Percentiles rank a stretch among this genome's conserved stretches.
Evolutionary conservation across 2,113 vertebrate species (phyloP).

Genomic region (Corythoichthys intestinalis): DNA sequence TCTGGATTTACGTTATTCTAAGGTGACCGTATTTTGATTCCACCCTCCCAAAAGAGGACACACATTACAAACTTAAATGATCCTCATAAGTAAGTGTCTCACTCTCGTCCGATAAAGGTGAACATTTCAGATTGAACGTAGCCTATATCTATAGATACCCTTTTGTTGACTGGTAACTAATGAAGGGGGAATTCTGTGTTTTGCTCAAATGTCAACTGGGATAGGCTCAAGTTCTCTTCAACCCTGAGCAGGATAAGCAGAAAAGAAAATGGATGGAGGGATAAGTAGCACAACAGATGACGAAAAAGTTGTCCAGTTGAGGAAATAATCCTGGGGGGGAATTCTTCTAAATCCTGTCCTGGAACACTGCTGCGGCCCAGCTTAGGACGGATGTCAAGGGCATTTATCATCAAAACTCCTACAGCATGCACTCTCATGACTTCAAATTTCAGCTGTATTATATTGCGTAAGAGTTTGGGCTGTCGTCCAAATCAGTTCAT

Average conservation of each 20-base stretch:
- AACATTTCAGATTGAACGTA: no score
- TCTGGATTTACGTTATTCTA: no score
- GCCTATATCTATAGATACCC: background rate
- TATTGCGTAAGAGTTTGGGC: slow-evolving; percentile 33
- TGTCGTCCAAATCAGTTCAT: slow-evolving; percentile 52
- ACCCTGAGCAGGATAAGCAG: background rate
- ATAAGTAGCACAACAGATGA: slow-evolving; percentile 24
- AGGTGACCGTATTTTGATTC: no score
- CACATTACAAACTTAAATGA: no score
- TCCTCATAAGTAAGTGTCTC: no score
- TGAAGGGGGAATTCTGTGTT: background rate
- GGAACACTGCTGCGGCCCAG: slow-evolving; percentile 17
- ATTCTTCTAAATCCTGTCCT: slow-evolving; percentile 11
- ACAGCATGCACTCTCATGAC: slow-evolving; percentile 45
- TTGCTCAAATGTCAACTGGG: background rate
- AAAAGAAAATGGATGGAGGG: slow-evolving; percentile 1
- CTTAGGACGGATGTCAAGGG: slow-evolving; percentile 50
- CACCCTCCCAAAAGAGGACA: no score
- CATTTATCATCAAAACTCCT: slow-evolving; percentile 50
- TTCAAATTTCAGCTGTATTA: slow-evolving; percentile 55
- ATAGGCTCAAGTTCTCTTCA: background rate
- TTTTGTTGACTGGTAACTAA: background rate
- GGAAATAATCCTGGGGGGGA: slow-evolving; percentile 42
- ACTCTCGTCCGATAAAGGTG: no score
- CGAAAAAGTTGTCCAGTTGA: slow-evolving; percentile 24